These are phyloP conservation scores for Zophobas morio DNA, from an alignment of 1,140 invertebrate species.

Conservation along the genomic window DNA sequence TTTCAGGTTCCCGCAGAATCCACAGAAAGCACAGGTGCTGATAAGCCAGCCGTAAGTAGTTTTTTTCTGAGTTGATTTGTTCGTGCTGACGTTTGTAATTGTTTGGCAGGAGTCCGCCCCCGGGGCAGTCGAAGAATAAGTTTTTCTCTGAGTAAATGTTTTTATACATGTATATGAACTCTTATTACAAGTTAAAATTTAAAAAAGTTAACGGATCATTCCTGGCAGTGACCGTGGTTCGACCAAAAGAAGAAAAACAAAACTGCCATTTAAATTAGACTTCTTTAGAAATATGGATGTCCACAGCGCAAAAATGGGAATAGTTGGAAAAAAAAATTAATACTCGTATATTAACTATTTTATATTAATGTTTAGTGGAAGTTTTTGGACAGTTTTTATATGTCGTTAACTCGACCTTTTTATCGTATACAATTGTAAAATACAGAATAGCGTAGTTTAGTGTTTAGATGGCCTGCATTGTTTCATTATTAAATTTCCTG, in stretches of 20 bases:
- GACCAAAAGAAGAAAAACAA: constrained; percentile 59
- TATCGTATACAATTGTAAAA: constrained; percentile 65
- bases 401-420: constrained; percentile 62
- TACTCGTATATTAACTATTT: constrained; percentile 61
- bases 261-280: constrained; percentile 60
- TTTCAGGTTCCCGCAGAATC: constrained; percentile 52
- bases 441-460: constrained; percentile 60
- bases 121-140: constrained; percentile 61
- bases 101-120: constrained; percentile 59
- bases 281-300: constrained; percentile 53
- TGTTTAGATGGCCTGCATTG: constrained; percentile 46
- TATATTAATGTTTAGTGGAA: constrained; percentile 61
- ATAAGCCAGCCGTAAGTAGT: constrained; percentile 27
- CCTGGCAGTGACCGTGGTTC: constrained; percentile 59
- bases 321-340: constrained; percentile 56
- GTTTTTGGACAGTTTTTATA: constrained; percentile 61
- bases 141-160: constrained; percentile 48
- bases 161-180: constrained; percentile 58
- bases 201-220: constrained; percentile 60
- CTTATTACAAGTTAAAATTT: constrained; percentile 54
- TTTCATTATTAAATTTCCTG: constrained; percentile 43
- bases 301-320: constrained; percentile 56
- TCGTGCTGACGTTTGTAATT: constrained; percentile 36
- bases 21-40: constrained; percentile 39
- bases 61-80: background rate